These are phyloP conservation scores for Eupeodes luniger DNA, from an alignment of 2,888 invertebrate genomes.

Conservation along the genomic window DNA sequence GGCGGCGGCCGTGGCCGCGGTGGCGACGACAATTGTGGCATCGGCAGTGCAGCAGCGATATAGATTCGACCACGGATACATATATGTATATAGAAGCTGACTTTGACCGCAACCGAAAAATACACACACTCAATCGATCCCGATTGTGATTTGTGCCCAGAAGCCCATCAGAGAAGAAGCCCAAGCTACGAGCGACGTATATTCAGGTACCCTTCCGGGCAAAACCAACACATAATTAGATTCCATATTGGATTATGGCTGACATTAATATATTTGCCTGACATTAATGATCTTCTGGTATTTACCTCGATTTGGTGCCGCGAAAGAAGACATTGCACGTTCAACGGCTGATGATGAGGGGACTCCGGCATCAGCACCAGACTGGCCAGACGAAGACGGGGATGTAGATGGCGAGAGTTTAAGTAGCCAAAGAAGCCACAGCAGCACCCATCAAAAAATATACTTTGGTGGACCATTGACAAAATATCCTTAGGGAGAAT, in stretches of 20 bases:
- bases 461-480: slow-evolving; percentile 66
- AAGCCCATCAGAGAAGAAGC: slow-evolving; percentile 17
- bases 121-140: slow-evolving; percentile 44
- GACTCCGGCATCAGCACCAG: not conserved
- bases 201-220: slow-evolving; percentile 62
- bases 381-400: too few species aligned
- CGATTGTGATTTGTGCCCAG: slow-evolving; percentile 13
- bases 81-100: slow-evolving; percentile 26
- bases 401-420: not conserved
- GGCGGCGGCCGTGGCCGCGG: not conserved
- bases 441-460: slow-evolving; percentile 58
- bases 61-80: not conserved
- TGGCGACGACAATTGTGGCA: not conserved
- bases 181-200: slow-evolving; percentile 23
- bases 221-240: slow-evolving; percentile 77
- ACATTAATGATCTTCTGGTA: slow-evolving; percentile 79
- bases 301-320: slow-evolving; percentile 78
- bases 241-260: slow-evolving; percentile 78
- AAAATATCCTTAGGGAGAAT: slow-evolving; percentile 75
- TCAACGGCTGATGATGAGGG: not conserved
- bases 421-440: slow-evolving; percentile 3
- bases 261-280: slow-evolving; percentile 79
- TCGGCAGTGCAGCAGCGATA: not conserved
- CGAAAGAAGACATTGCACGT: slow-evolving; percentile 72
- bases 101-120: slow-evolving; percentile 68